phyloP scores from a whole-genome alignment of 2,888 invertebrate species.

The Dicranocentrus wangi region DNA sequence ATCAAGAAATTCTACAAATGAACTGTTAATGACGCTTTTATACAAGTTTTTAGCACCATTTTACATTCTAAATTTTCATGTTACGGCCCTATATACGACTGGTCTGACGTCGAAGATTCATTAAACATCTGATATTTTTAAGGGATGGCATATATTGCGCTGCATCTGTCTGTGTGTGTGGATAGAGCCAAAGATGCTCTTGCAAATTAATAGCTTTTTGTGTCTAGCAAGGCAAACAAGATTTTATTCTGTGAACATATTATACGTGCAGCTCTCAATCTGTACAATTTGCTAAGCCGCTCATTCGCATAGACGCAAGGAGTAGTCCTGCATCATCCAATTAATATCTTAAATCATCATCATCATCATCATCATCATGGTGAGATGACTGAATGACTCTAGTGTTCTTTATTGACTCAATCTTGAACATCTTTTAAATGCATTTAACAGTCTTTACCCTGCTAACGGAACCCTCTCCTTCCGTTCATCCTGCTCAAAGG shows the following conservation, averaged over 20 bases:
- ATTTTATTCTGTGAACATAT: constrained; percentile 15
- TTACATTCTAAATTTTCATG: constrained; percentile 11
- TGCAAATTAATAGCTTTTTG: too few species aligned
- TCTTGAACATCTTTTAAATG: not conserved
- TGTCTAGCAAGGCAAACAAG: constrained; percentile 46
- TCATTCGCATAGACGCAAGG: constrained; percentile 14
- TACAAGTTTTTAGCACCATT: constrained; percentile 39
- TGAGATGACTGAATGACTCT: constrained; percentile 38
- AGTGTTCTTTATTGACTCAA: constrained; percentile 9
- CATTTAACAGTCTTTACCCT: too few species aligned
- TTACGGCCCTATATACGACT: too few species aligned
- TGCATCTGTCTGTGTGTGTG: too few species aligned
- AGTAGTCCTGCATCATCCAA: constrained; percentile 48
- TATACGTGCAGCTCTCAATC: not conserved
- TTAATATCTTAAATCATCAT: constrained; percentile 55
- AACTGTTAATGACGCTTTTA: constrained; percentile 34
- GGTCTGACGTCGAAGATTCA: too few species aligned
- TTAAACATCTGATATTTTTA: too few species aligned
- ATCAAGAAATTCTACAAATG: not conserved
- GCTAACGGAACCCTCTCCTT: not conserved
- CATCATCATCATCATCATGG: constrained; percentile 2
- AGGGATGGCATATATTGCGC: too few species aligned
- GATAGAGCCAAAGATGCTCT: too few species aligned
- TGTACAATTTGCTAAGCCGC: not conserved
- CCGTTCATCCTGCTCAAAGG: too few species aligned